Evolutionary conservation across 1,140 invertebrate species (phyloP).

Genomic region (Zaprionus africanus): DNA sequence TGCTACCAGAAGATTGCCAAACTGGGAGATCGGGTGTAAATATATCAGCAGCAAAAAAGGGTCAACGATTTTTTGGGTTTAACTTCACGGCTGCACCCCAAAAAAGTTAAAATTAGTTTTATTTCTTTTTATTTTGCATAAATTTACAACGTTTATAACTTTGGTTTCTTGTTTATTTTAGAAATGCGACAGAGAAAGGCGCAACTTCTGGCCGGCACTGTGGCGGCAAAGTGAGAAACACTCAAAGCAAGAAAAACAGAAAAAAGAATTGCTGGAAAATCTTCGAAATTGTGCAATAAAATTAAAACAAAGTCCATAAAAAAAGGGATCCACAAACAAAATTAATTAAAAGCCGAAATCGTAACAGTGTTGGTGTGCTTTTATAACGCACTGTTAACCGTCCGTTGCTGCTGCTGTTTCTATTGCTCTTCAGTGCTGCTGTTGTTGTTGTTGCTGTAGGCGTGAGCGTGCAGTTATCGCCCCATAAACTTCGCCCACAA

Average conservation of each 20-base stretch:
- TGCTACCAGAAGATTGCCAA: constrained; percentile 4
- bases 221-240: constrained; percentile 67
- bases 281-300: constrained; percentile 64
- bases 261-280: constrained; percentile 11
- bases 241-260: constrained; percentile 22
- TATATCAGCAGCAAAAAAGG: constrained; percentile 62
- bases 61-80: constrained; percentile 32
- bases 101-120: constrained; percentile 12
- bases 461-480: constrained; percentile 58
- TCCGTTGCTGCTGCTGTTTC: background rate
- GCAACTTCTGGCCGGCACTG: background rate
- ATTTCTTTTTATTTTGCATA: constrained; percentile 32
- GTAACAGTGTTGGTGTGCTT: constrained; percentile 23
- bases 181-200: constrained; percentile 45
- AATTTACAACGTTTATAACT: constrained; percentile 35
- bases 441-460: background rate
- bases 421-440: background rate
- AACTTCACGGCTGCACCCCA: constrained; percentile 43
- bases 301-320: constrained; percentile 19
- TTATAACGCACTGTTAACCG: background rate
- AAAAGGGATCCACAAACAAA: constrained; percentile 32
- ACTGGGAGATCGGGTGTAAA: constrained; percentile 51
- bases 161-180: constrained; percentile 9
- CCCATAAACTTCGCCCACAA: constrained; percentile 46
- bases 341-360: constrained; percentile 57